These are phyloP conservation scores for Panagrolaimus sp. DNA, from an alignment of 1,140 invertebrate genomes.

Conservation along the genomic window DNA sequence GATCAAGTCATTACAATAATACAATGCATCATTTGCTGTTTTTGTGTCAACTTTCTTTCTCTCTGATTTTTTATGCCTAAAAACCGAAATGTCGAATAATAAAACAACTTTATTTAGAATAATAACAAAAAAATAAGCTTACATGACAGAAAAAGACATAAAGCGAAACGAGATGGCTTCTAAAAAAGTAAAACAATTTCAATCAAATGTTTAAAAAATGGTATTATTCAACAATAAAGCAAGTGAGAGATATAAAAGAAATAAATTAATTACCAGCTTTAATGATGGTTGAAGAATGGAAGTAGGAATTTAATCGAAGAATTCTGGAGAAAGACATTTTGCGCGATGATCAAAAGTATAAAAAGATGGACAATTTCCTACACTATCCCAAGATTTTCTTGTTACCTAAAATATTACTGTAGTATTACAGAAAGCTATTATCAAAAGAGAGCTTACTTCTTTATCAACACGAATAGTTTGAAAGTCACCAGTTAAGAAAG, in stretches of 20 bases:
- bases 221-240: too few relatives aligned
- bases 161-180: neutral
- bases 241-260: neutral
- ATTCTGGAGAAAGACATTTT: slow-evolving; percentile 40
- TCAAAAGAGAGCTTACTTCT: slow-evolving; percentile 19
- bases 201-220: too few relatives aligned
- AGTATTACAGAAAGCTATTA: neutral
- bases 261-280: slow-evolving; percentile 3
- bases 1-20: slow-evolving; percentile 40
- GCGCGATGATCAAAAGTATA: slow-evolving; percentile 47
- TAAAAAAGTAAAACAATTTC: neutral
- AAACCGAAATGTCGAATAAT: slow-evolving; percentile 12
- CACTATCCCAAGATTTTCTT: slow-evolving; percentile 38
- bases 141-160: slow-evolving; percentile 14
- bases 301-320: slow-evolving; percentile 22
- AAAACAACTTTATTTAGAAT: slow-evolving; percentile 12
- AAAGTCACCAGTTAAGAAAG: slow-evolving; percentile 44
- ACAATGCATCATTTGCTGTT: slow-evolving; percentile 13
- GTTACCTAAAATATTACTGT: slow-evolving; percentile 24
- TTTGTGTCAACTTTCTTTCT: slow-evolving; percentile 8
- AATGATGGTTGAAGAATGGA: neutral
- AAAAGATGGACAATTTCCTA: slow-evolving; percentile 44
- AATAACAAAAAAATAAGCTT: slow-evolving; percentile 9
- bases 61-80: slow-evolving; percentile 5
- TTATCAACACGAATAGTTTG: slow-evolving; percentile 42